Evolutionary conservation across 2,797 vertebrate species (phyloP).

Genomic region (Sitta carolinensis): DNA sequence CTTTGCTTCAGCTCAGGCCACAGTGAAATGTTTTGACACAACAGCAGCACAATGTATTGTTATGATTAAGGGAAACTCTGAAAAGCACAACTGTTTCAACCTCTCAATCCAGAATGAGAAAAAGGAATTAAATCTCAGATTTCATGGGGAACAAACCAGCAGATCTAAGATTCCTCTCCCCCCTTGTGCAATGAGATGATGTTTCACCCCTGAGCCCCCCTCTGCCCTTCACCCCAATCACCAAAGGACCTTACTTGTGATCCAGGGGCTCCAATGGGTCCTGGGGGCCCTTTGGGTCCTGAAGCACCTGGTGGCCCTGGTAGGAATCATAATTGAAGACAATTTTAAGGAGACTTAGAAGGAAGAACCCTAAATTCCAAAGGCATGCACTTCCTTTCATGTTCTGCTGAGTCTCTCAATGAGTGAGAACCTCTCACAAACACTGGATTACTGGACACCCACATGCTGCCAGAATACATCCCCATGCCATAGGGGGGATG

Average conservation of each 20-base stretch:
- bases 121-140: not conserved
- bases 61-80: not conserved
- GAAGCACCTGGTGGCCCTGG: slow-evolving; percentile 79
- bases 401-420: not conserved
- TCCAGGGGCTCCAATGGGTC: slow-evolving; percentile 75
- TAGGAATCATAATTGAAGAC: slow-evolving; percentile 1
- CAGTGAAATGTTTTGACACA: slow-evolving; percentile 19
- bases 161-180: not conserved
- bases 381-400: not conserved
- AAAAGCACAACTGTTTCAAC: not conserved
- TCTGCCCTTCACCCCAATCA: not conserved
- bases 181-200: not conserved
- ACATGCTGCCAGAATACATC: not conserved
- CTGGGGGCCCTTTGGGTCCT: slow-evolving; percentile 77
- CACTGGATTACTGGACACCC: not conserved
- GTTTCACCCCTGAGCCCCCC: not conserved
- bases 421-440: not conserved
- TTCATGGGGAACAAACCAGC: not conserved
- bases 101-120: not conserved
- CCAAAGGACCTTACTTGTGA: slow-evolving; percentile 68
- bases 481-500: not conserved
- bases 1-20: slow-evolving; percentile 7
- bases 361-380: not conserved
- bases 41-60: not conserved
- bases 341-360: not conserved